Percentiles rank a stretch among this genome's conserved stretches.
Evolutionary conservation across 1,140 invertebrate species (phyloP).

Genomic region (Gonatopus flavifemur): DNA sequence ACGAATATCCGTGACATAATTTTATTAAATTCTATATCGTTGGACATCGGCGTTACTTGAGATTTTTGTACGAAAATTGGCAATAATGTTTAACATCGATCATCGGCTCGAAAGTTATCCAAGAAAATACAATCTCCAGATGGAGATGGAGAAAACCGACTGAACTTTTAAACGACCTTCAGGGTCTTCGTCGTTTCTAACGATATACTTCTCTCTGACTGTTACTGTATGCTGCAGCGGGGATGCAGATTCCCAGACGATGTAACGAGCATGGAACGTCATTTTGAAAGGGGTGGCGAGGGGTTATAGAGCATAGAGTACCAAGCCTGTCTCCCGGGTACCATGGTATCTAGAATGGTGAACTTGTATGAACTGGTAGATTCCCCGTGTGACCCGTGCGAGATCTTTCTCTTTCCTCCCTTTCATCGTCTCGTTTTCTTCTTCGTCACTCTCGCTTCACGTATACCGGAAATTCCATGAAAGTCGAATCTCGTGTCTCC

Average conservation of each 20-base stretch:
- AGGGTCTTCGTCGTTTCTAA: conserved; percentile 1
- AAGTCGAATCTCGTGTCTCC: conserved; percentile 36
- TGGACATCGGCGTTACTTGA: no score
- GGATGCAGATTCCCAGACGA: conserved; percentile 18
- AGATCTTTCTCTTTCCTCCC: background rate
- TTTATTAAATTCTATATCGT: no score
- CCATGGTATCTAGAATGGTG: conserved; percentile 26
- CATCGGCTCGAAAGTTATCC: no score
- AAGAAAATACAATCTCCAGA: no score
- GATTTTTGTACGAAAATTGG: no score
- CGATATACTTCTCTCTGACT: conserved; percentile 24
- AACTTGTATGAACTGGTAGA: conserved; percentile 22
- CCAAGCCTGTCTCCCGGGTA: conserved; percentile 25
- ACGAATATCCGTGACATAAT: no score
- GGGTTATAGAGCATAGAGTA: conserved; percentile 16
- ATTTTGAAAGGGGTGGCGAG: conserved; percentile 8
- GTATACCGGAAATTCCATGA: conserved; percentile 37
- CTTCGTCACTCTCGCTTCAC: conserved; percentile 2
- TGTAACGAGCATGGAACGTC: conserved; percentile 16
- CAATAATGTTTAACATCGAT: no score
- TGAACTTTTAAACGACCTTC: no score
- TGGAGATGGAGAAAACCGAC: no score
- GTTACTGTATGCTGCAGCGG: no score
- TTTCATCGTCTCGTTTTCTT: background rate
- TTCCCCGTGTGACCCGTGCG: conserved; percentile 23